phyloP scores from a whole-genome alignment of 2,113 vertebrate genomes.

The Pterocles orientalis region DNA sequence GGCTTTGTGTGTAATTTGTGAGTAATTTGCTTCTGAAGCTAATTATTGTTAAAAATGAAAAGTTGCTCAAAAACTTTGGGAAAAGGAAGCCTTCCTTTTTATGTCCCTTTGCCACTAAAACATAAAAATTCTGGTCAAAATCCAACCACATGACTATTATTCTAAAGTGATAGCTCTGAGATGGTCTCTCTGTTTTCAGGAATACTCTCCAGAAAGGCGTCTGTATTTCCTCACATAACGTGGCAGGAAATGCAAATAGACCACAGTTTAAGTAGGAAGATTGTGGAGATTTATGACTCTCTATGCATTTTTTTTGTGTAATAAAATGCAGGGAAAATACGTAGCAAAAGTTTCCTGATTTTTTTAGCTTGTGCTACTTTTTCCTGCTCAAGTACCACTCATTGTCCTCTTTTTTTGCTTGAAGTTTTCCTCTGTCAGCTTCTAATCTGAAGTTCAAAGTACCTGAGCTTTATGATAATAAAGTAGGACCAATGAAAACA shows the following conservation, averaged over 20 bases:
- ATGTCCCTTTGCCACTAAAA: not conserved
- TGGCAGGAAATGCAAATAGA: not conserved
- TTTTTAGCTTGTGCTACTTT: not conserved
- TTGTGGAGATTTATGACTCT: not conserved
- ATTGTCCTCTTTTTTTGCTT: not conserved
- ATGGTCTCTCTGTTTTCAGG: not conserved
- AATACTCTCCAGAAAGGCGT: not conserved
- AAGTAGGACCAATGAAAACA: not conserved
- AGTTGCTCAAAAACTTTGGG: not conserved
- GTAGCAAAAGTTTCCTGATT: not conserved
- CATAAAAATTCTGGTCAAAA: not conserved
- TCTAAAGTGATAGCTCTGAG: not conserved
- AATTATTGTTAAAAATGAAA: not conserved
- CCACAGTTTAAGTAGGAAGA: not conserved
- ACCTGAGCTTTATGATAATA: not conserved
- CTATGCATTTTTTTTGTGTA: not conserved
- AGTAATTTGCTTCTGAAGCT: not conserved
- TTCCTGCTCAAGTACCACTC: not conserved
- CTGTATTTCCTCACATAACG: not conserved
- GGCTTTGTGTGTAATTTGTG: not conserved
- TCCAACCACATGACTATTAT: not conserved
- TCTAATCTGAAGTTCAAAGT: not conserved
- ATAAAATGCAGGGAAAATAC: not conserved
- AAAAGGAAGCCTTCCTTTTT: not conserved
- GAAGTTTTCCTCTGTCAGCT: not conserved